Evolutionary conservation across 2,797 vertebrate genomes (phyloP).

Genomic region (Molossus alvarezi): DNA sequence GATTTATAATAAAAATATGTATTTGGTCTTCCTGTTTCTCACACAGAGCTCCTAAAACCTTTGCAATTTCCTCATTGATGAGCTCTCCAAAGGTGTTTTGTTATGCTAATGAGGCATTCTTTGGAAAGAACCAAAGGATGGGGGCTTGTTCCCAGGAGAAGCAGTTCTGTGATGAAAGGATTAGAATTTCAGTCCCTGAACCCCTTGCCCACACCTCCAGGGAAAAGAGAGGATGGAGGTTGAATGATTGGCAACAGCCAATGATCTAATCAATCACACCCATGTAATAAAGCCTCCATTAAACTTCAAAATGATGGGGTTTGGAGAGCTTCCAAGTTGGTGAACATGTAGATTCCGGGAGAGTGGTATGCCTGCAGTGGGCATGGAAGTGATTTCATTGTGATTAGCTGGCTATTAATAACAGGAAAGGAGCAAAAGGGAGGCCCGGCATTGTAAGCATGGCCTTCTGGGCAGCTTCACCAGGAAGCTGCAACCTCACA

Average conservation of each 20-base stretch:
- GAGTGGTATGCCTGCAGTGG: background rate
- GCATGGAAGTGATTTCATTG: background rate
- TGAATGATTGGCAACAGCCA: background rate
- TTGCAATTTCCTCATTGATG: background rate
- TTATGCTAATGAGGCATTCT: background rate
- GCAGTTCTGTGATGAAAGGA: background rate
- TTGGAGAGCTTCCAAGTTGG: background rate
- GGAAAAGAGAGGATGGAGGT: background rate
- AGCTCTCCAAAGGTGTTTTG: background rate
- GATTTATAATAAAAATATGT: background rate
- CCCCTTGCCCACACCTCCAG: background rate
- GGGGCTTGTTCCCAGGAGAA: background rate
- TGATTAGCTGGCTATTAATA: background rate
- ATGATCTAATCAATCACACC: background rate
- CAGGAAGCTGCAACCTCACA: background rate
- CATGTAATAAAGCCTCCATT: background rate
- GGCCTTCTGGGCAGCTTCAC: background rate
- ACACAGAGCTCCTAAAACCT: background rate
- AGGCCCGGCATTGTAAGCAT: background rate
- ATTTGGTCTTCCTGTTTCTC: background rate
- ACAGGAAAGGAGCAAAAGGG: background rate
- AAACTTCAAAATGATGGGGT: background rate
- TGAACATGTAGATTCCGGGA: background rate
- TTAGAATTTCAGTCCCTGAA: background rate
- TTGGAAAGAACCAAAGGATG: background rate